Evolutionary conservation across 2,797 vertebrate genomes (phyloP).

Genomic region (Microchirus variegatus): DNA sequence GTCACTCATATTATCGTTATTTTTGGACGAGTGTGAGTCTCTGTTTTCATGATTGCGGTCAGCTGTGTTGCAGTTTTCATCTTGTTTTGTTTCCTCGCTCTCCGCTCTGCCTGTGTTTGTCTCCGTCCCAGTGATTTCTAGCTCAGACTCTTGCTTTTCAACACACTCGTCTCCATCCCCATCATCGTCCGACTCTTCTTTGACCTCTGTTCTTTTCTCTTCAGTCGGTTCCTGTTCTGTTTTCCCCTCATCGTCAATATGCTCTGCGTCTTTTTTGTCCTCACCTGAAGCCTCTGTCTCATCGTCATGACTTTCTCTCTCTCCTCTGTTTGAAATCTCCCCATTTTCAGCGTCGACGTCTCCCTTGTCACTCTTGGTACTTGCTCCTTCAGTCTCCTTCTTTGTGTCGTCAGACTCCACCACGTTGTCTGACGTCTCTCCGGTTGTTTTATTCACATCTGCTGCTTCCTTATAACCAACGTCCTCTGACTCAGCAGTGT

Average conservation of each 20-base stretch:
- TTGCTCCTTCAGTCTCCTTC: constrained; percentile 10
- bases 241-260: neutral
- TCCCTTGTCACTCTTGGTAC: constrained; percentile 14
- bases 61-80: constrained; percentile 33
- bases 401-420: constrained; percentile 16
- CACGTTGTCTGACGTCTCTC: constrained; percentile 6
- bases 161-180: neutral
- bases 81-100: constrained; percentile 17
- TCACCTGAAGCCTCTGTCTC: constrained; percentile 15
- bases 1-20: neutral
- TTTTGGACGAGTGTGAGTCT: constrained; percentile 17
- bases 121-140: constrained; percentile 13
- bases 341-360: constrained; percentile 55
- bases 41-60: constrained; percentile 15
- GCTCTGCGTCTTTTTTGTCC: neutral
- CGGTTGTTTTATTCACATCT: neutral
- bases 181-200: constrained; percentile 24
- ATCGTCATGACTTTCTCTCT: neutral
- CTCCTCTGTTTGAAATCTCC: constrained; percentile 35
- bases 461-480: constrained; percentile 18
- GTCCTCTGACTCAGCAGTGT: constrained; percentile 25
- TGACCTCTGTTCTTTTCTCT: constrained; percentile 15
- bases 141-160: constrained; percentile 20
- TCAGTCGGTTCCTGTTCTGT: constrained; percentile 12
- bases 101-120: constrained; percentile 7